A percentile compares a stretch with the other conserved stretches of the same genome.
phyloP scores from a whole-genome alignment of 2,888 invertebrate species.

The Xestia ashworthii region DNA sequence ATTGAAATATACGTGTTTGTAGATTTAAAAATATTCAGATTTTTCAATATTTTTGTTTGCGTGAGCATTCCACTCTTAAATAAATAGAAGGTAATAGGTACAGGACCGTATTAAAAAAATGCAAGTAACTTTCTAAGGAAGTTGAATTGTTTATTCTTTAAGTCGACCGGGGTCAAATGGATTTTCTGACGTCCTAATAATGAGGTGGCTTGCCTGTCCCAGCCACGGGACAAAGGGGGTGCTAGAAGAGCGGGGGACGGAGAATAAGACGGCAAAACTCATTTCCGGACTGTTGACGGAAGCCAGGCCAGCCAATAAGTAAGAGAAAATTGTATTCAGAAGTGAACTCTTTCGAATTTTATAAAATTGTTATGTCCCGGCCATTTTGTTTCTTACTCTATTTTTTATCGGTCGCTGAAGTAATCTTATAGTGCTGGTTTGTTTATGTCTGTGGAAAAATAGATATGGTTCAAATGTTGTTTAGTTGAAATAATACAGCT shows the following conservation, averaged over 20 bases:
- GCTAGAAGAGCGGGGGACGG: conserved; percentile 52
- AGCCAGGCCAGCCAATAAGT: conserved; percentile 85
- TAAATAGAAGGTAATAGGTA: conserved; percentile 8
- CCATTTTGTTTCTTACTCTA: conserved; percentile 13
- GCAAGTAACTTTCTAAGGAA: conserved; percentile 25
- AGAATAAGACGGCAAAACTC: conserved; percentile 81
- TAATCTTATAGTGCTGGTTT: conserved; percentile 8
- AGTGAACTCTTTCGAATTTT: conserved; percentile 77
- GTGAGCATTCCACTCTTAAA: neutral
- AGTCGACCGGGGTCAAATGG: conserved; percentile 75
- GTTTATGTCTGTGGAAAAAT: neutral
- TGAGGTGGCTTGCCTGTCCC: conserved; percentile 81
- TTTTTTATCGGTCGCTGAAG: neutral
- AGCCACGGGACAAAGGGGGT: conserved; percentile 65
- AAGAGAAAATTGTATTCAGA: conserved; percentile 83
- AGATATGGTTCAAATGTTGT: neutral
- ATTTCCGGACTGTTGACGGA: conserved; percentile 87
- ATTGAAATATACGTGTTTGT: conserved; percentile 29
- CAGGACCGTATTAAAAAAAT: conserved; percentile 25
- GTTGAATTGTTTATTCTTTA: conserved; percentile 63
- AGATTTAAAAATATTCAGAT: conserved; percentile 20
- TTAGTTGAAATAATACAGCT: neutral
- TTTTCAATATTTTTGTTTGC: conserved; percentile 21
- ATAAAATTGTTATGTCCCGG: conserved; percentile 76
- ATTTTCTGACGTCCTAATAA: conserved; percentile 82